Evolutionary conservation across 2,888 invertebrate genomes (phyloP), one percentile per base, ranked within the genome.

Genomic region (Ypsolopha scabrella): DNA sequence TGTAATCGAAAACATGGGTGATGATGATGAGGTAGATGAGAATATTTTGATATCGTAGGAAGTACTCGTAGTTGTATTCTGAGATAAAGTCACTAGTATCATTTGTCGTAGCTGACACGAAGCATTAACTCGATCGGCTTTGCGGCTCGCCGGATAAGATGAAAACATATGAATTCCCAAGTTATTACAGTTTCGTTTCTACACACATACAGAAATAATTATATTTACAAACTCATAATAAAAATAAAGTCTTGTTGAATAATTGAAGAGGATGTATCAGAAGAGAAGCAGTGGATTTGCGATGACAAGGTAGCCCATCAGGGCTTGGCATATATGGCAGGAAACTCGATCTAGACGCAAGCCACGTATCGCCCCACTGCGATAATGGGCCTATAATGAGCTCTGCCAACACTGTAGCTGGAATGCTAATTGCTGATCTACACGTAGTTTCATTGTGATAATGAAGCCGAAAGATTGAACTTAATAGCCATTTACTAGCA

Each of bases 331-430:
- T 51, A 46, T 51, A 55, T 45, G 56, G 57, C 11, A 53, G 52
- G 53, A 55, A 56, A 57, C 54, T 52, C 55, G 39, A 58, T 80
- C 64, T 54, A 57, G 59, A 79, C 66, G 64, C 80, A 57, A 60
- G 57, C 62, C 82, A 79, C 78, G 81, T 75, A 57, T 51, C 66
- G 71, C 63, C 70, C 64, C 60, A 63, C 65, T 65, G 66, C 65
- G 64, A 70, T 81, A 78, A 80, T 77, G 74, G 75, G 55, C 66
- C 55, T 65, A 46, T 81, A 80, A 81, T 76, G 72, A 77, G 70
- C 64, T 64, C 56, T 65, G 59, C 55, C 58, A 60, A 59, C 63
- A 60, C 60, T 60, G 60, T 70, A 70, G 41, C 7, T 44, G 45
- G 37, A 13, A 38, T 55, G 48, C 51, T 54, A 57, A 54, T 52